Base-by-base conservation (phyloP, 2,113 vertebrate genomes). In the Lophochroa leadbeateri region DNA sequence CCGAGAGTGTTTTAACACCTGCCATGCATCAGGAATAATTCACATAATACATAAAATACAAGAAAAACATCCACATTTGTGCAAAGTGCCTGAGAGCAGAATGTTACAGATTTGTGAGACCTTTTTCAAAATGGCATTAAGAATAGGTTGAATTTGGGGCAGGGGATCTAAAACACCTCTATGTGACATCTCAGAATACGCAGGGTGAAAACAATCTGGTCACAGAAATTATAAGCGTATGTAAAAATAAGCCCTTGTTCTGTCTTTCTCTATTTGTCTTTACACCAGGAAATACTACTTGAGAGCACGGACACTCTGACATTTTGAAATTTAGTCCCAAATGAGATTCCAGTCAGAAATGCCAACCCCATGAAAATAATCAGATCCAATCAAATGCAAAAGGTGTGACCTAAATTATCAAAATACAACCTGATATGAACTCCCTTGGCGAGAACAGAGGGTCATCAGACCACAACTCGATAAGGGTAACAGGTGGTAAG, bases 181-280 rank as follows among this genome's bases (percentile, higher is more conserved):
- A 84, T 11, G 15, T 63, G 49, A 29, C 75, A 94, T 67, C 52
- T 90, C 65, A 75, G 33, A 91, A 85, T 24, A 85, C 57, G 23
- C 18, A 90, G 35, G 58, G 52, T 83, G 76, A 91, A 92, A 97
- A 84, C 13, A 76, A 31, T 29, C 35, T 58, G 53, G 81, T 60
- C 69, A 87, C 17, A 41, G 37, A 67, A 88, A 84, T 79, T 47
- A 2, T 63, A 84, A 68, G 35, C 43, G 7, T 41, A 75, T 46
- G 61, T 92, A 64, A 94, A 92, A 94, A 92, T 46, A 79, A 96
- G 80, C 6, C 67, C 86, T 78, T 81, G 91, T 92, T 95, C 83
- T 89, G 83, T 92, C 90, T 76, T 84, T 76, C 53, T 84, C 49
- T 46, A 58, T 94, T 94, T 86, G 65, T 77, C 44, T 88, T 79